Evolutionary conservation across 2,113 vertebrate species (phyloP), one percentile per base, ranked within the genome.

Genomic region (Cebus imitator): DNA sequence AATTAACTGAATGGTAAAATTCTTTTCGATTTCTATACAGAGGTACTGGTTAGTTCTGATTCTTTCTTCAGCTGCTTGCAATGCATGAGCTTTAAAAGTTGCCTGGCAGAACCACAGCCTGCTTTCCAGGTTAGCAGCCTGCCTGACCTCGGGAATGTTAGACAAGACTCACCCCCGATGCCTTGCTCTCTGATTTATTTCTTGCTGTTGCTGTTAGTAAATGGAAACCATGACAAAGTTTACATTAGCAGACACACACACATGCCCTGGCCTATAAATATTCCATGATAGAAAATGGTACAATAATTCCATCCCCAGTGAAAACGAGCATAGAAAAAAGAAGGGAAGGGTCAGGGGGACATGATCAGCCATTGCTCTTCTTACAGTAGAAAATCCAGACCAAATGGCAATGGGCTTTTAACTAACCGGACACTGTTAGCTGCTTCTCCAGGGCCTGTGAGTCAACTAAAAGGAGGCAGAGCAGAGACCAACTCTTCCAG

Each of bases 171-270:
- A 27, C 70, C 96, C 85, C 94, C 45, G 37, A 79, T 91, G 94
- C 72, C 70, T 88, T n/a, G 50, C 52, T 55, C 25, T 87, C 97
- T 98, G 95, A 57, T 40, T 95, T 83, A 95, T 98, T 97, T 94
- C 97, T 18, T 85, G 89, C 80, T 95, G 76, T 70, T 17, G 97
- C 91, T 97, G 91, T 92, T 76, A 98, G 97, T 95, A 91, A 55
- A 97, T 97, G 95, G 97, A 97, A 98, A 98, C 96, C 86, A 93
- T 96, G 97, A 12, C 25, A 83, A 97, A 97, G 94, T 97, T 97
- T 92, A 97, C 95, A 96, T 97, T 96, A 97, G 96, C 85, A 98
- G 86, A 55, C 91, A 66, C 97, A 96, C 76, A 97, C 96, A 92
- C 97, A 97, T 89, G 88, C 92, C 97, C 97, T 66, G 78, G 87